Base-by-base conservation (phyloP, 2,797 vertebrate genomes). In the Poecilia gillii region DNA sequence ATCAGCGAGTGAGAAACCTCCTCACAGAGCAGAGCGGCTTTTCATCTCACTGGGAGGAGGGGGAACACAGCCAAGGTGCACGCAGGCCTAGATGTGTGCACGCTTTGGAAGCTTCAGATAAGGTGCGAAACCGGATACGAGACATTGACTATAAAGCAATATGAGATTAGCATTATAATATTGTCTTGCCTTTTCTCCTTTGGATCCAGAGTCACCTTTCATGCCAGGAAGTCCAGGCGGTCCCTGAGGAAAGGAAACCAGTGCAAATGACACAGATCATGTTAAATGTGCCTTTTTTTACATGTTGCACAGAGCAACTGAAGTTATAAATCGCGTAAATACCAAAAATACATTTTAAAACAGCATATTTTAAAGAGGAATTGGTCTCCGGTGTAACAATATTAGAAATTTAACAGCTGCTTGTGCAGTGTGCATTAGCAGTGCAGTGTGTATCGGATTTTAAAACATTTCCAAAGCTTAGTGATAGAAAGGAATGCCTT, bases 171-270 rank as follows among this genome's bases (percentile, higher is more conserved):
- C 87, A 91, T 92, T 80, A 13, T 80, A 90, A 90, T 88, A 90
- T 85, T 75, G 70, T 79, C 90, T 93, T 93, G 94, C 96, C 95
- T 99, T 99, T 93, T 99, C 99, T 91, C 99, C 99, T 93, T 99
- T 99, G 76, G 75, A 94, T 89, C 99, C 99, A 57, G 98, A 97
- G 90, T 98, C 98, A 84, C 99, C 99, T 92, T 99, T 99, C 92
- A 99, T 93, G 79, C 99, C 99, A 81, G 96, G 98, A 89, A 99
- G 96, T 92, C 99, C 99, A 89, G 98, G 96, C 82, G 99, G 99
- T 71, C 98, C 99, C 99, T 99, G 87, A 71, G 89, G 64, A 88
- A 87, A 75, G 39, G 78, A 59, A 94, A 88, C 86, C 73, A 75
- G 25, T 83, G 11, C 47, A 73, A 73, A 51, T 36, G 4, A 71